Base-by-base conservation (phyloP, 2,797 vertebrate species). In the Macroramphosus scolopax region DNA sequence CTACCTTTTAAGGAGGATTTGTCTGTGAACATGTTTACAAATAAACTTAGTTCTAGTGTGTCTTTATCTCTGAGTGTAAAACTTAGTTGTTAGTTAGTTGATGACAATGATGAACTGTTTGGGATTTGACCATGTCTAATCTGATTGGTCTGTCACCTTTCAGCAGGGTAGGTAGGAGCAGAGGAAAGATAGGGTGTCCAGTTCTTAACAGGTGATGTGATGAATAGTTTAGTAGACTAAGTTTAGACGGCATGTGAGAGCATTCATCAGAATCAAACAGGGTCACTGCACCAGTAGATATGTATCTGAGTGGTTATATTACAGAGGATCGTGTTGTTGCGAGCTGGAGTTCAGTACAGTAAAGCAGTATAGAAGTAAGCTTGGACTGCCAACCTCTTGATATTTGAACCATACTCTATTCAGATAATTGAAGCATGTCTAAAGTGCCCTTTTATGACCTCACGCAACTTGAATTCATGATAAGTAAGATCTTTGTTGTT, bases 191-290 rank as follows among this genome's bases (percentile, higher is more conserved):
- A 42, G 53, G 46, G 57, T 57, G 80, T 67, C 72, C 74, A 47
- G 35, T 67, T 74, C 68, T 71, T 72, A 67, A 57, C 77, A 70
- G 61, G 77, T 61, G 64, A 72, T 81, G 81, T 86, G 85, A 89
- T 84, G 84, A 74, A 77, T 77, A 78, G 77, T 60, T 67, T 69
- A 74, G 57, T 39, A 1, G 34, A 72, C 84, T 89, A 90, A 81
- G 82, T 89, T 88, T 90, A 89, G 88, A 68, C 37, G 44, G 28
- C 83, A 79, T 83, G 77, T 79, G 80, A 87, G 75, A 17, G 33
- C 76, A 66, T 88, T 81, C 65, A 75, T 83, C 79, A 77, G 75
- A 80, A 81, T 75, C 55, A 75, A 62, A 72, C 46, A 55, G 61
- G 75, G 77, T 79, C 66, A 72, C 26, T 22, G 48, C 8, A 62